Conservation (phyloP, 1,140 invertebrate genomes). For the Tachypleus tridentatus region DNA sequence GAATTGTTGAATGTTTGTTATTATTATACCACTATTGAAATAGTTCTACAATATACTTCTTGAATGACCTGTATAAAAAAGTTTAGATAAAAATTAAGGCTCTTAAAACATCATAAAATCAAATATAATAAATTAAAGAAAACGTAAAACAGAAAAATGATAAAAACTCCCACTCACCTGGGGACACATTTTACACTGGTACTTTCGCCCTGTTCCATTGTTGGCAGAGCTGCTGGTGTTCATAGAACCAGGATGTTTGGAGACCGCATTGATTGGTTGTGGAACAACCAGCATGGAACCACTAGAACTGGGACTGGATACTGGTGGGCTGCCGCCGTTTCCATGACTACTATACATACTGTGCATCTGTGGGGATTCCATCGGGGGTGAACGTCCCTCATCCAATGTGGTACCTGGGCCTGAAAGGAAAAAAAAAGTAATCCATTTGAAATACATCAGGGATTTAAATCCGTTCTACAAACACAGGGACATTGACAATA, state of each 20-base stretch:
- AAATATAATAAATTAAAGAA: too few species aligned
- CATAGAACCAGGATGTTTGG: slow-evolving; percentile 31
- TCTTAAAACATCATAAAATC: too few species aligned
- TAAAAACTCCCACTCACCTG: slow-evolving; percentile 58
- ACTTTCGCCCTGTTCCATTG: slow-evolving; percentile 44
- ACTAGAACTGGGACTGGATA: slow-evolving; percentile 31
- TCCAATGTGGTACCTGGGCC: slow-evolving; percentile 16
- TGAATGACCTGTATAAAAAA: too few species aligned
- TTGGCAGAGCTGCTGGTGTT: slow-evolving; percentile 18
- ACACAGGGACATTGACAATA: too few species aligned
- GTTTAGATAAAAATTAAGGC: too few species aligned
- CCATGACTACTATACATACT: slow-evolving; percentile 22
- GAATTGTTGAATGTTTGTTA: too few species aligned
- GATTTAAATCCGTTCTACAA: too few species aligned
- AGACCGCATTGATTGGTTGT: slow-evolving; percentile 72
- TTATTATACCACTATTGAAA: too few species aligned
- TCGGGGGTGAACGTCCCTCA: slow-evolving; percentile 17
- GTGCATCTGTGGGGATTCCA: slow-evolving; percentile 25
- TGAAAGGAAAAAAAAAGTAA: too few species aligned
- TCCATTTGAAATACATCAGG: too few species aligned
- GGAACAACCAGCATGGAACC: slow-evolving; percentile 69
- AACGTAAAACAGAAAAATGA: neutral
- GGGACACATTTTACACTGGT: slow-evolving; percentile 97
- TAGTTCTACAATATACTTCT: too few species aligned
- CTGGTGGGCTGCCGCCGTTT: slow-evolving; percentile 24